phyloP scores from a whole-genome alignment of 2,113 vertebrate species.

The Panurus biarmicus region DNA sequence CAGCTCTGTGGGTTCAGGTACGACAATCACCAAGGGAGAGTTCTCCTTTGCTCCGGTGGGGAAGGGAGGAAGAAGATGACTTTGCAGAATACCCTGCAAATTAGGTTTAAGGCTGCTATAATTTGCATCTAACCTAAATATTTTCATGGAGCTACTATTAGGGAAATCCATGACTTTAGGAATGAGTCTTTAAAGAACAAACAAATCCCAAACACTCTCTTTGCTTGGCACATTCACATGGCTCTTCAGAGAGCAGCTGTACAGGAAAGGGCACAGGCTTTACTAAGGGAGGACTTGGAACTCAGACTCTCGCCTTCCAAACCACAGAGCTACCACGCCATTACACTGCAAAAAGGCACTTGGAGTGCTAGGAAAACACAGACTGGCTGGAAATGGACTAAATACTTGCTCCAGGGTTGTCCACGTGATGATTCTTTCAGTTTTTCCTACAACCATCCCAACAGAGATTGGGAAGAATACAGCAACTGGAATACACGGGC shows the following conservation, averaged over 20 bases:
- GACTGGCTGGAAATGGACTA: background rate
- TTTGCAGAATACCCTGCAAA: background rate
- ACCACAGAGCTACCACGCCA: background rate
- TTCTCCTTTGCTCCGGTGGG: background rate
- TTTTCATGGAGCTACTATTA: background rate
- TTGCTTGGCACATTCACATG: background rate
- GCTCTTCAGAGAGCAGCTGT: background rate
- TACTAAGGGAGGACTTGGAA: background rate
- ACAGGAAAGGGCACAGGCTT: background rate
- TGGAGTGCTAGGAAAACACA: background rate
- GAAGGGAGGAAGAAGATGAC: background rate
- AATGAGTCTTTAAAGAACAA: background rate
- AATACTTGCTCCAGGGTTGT: background rate
- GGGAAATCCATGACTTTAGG: background rate
- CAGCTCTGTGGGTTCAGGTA: background rate
- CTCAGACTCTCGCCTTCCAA: background rate
- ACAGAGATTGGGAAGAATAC: background rate
- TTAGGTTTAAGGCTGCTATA: background rate
- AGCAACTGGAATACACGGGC: rapidly evolving
- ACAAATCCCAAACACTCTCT: background rate
- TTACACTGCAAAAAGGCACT: background rate
- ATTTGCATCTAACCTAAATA: slow-evolving; percentile 31
- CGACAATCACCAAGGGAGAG: background rate
- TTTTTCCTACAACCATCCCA: background rate
- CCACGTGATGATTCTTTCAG: background rate